Base-by-base conservation (phyloP, 2,888 invertebrate genomes). In the Gymnoscelis rufifasciata region DNA sequence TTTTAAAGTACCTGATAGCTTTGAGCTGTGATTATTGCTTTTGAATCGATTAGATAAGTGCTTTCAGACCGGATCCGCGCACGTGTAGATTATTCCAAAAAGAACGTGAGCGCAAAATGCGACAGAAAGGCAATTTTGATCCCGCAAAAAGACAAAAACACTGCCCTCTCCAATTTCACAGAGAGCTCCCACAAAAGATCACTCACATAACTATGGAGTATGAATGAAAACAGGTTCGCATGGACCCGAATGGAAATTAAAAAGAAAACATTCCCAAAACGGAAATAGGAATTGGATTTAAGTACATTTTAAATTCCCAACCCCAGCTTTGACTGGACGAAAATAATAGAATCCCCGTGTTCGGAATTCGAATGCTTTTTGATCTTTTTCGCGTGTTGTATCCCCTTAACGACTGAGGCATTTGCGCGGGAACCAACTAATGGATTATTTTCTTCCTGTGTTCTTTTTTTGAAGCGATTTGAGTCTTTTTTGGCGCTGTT, bases 401-500 rank as follows among this genome's bases (percentile, higher is more conserved):
- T 79, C 78, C 83, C 83, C 81, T 78, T 80, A 81, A 71, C 78
- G 74, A 78, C 68, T 58, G 71, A 76, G 69, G 78, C 74, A 80
- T 82, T 83, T 80, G 71, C 76, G 77, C 76, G 78, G 74, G 81
- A 77, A 74, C 82, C 78, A 81, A 83, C 83, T 87, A 86, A 83
- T 88, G 87, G 88, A 88, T 88, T 88, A 88, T 88, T 83, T 84
- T 83, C 83, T 82, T 83, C 73, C 71, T 72, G 74, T 78, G 78
- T 80, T 81, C 73, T 74, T 78, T 82, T 84, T 82, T 78, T 64
- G 68, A 76, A 74, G 69, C 76, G 75, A 77, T 74, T 75, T 71
- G 62, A 54, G 53, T 63, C 63, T 68, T 68, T 71, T 64, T 68
- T 52, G 56, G 57, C 61, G 56, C 55, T 57, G 57, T 57, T 60